Base-by-base conservation (phyloP, 2,888 invertebrate species). In the Tinea pellionella region DNA sequence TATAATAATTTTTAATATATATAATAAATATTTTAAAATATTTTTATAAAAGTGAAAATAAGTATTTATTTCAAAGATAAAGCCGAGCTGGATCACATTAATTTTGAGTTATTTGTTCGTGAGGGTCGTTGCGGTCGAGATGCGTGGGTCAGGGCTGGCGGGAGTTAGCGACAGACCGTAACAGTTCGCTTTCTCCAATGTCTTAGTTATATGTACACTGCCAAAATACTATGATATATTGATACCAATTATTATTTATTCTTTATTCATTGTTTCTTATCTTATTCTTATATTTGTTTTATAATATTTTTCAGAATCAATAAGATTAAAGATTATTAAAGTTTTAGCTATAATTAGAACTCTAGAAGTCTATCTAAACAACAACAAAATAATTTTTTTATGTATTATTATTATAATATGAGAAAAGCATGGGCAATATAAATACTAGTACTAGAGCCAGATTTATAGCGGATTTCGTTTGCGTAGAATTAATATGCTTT, bases 91-190 rank as follows among this genome's bases (percentile, higher is more conserved):
- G 53, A 24, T 53, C 16, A 53, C 53, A 53, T 53, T 47, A 47
- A 53, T 53, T 53, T 53, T 53, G 53, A 53, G 18, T 53, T 53
- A 24, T 53, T 24, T 18, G 53, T 18, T 24, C 16, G 53, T 24
- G 53, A 53, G 53, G 53, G 53, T 53, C 53, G 53, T 53, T 24
- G 53, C 53, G 53, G 53, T 53, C 53, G 53, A 53, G 19, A 18
- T 9, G 24, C 47, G 47, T 18, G 47, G 47, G 47, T 18, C 24
- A 53, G 53, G 53, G 53, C 53, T 16, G 53, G 16, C n/a, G 53
- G 24, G 53, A 24, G 53, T 53, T 53, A 18, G 53, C 53, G 53
- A 53, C 53, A 53, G 53, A 53, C 19, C 53, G 53, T 53, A 53
- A 53, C 53, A 53, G 16, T 24, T 18, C n/a, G 53, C 53, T 53